Base-by-base conservation (phyloP, 2,797 vertebrate genomes). In the Hydrophis major region DNA sequence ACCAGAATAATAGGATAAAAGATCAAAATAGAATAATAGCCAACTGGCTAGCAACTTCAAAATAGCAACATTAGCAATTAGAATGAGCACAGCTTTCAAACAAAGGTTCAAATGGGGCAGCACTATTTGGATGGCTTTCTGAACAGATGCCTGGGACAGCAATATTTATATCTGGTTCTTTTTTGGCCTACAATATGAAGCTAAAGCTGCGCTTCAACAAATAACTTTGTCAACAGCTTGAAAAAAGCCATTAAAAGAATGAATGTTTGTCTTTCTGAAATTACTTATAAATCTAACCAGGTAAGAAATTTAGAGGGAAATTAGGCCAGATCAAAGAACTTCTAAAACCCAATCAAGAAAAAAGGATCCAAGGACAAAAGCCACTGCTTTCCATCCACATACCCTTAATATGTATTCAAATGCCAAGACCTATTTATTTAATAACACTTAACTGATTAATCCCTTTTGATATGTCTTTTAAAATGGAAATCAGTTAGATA, bases 1-100 rank as follows among this genome's bases (percentile, higher is more conserved):
- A 57, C 56, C 87, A 90, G 78, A 89, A 90, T 69, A 89, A 92
- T 8, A 93, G 92, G 90, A 95, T 91, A 93, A 92, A 94, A 90
- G 86, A 96, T 95, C 93, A 94, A 94, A 97, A n/a, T 28, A 88
- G 89, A 94, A 91, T 93, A 96, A 53, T 93, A 96, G 95, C 92
- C 94, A 96, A 56, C 6, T 91, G 83, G 78, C 42, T 95, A 94
- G 92, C 92, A 93, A 94, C 92, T 90, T 86, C 91, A 92, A 93
- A 94, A 96, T 4, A 90, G 92, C 25, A 94, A 91, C 69, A 89
- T 59, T 92, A 42, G 92, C 93, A 95, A 93, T 91, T 90, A 94
- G 92, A 93, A 95, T 94, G 94, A 96, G 95, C 61, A 61, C 42
- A 86, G 59, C 66, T 92, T 94, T 32, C 91, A 94, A 94, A 93